Evolutionary conservation across 2,888 invertebrate genomes (phyloP), one percentile per base, ranked within the genome.

Genomic region (Formica aserva): DNA sequence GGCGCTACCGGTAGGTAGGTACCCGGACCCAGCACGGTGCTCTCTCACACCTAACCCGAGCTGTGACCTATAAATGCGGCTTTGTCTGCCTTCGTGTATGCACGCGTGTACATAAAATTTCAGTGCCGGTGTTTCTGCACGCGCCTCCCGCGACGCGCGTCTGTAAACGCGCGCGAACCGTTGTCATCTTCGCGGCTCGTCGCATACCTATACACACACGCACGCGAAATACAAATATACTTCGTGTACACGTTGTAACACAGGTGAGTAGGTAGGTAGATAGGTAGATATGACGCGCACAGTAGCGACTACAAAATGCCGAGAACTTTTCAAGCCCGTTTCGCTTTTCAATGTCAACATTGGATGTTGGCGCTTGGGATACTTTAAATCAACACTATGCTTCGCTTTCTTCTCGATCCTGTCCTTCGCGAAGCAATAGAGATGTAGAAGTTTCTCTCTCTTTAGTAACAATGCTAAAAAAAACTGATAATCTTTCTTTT

Each of bases 1-100:
- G 86, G 83, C 60, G 91, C 90, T 89, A 87, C 89, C 85, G 89
- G 88, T 60, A 45, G 45, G 35, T 26, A 45, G 13, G 0, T 18
- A 48, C 32, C 18, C 18, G 18, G 48, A 18, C 45, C 32, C 57
- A 60, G 32, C 18, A 8, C 18, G 11, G 22, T 45, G 32, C 18
- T 41, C 35, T 6, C 35, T 35, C 18, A 13, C n/a, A 52, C 52
- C 52, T 52, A 52, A 52, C 57, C 29, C 45, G 38, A 57, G 48
- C 67, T 76, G 35, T 35, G 74, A 80, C 75, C 85, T 86, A 57
- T 71, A 78, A 52, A 67, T 15, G 35, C 60, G 32, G 1, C 82
- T 82, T 55, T 80, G 45, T 48, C 41, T 26, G 38, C 41, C 22
- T 22, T 52, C 26, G n/a, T 52, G 11, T 48, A 29, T 41, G 85